Evolutionary conservation across 1,140 invertebrate species (phyloP), one percentile per base, ranked within the genome.

Genomic region (Piezodorus guildinii): DNA sequence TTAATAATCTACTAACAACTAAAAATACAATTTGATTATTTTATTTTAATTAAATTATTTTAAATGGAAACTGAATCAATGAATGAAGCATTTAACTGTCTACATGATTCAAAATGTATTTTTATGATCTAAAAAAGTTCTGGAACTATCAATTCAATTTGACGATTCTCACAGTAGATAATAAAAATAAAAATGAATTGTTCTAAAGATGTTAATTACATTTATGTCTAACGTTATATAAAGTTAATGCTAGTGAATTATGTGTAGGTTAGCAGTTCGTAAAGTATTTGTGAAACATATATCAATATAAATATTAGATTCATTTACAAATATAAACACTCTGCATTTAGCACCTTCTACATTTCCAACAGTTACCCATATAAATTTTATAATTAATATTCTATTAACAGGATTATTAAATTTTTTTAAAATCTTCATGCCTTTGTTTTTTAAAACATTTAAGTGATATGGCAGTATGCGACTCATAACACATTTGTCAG

Each of bases 201-300:
- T 23, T 56, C 52, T 56, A 56, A 30, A 56, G 14, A 23, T 43
- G 58, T 60, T 60, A 60, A 60, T 60, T 60, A 60, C 25, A 39
- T 60, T 60, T 60, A 60, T 39, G 49, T 19, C 58, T 60, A 60
- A 60, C 17, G 30, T 60, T 60, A 60, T 16, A 60, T 34, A 60
- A 60, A 30, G 19, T 56, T 23, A 16, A 56, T 25, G 14, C 52
- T 56, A 56, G 52, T 56, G 52, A 56, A 56, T 25, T 56, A 49
- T 27, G 52, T 56, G 52, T 39, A 39, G 34, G 34, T 56, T 56
- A 56, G 52, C 52, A 56, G 52, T 56, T 56, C 52, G 23, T 56
- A 56, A 19, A 56, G 19, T 56, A 56, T 56, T 39, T 25, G 52
- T 56, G 52, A 56, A 56, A 56, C 52, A 56, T 19, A 49, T 49